Conservation (phyloP, 1,140 invertebrate genomes). For the Drosophila triauraria region DNA sequence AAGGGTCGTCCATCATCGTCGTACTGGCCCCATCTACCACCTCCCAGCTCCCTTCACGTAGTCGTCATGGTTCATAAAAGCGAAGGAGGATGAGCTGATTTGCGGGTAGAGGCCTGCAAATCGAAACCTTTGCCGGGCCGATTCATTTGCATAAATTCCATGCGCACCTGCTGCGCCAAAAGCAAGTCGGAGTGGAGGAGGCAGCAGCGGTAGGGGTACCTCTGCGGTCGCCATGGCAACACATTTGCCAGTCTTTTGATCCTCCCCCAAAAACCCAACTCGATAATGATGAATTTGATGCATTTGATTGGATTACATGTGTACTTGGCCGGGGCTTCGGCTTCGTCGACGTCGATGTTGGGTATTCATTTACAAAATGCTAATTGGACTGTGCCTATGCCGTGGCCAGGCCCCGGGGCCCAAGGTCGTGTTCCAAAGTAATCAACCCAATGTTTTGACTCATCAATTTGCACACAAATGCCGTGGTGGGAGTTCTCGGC, state of each 20-base stretch:
- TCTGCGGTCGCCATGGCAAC: constrained; percentile 45
- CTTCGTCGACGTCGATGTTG: background rate
- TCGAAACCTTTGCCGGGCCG: constrained; percentile 46
- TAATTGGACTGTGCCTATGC: constrained; percentile 51
- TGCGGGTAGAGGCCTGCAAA: constrained; percentile 32
- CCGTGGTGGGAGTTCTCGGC: background rate
- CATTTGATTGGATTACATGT: constrained; percentile 71
- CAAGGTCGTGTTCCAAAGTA: constrained; percentile 40
- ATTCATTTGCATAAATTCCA: constrained; percentile 70
- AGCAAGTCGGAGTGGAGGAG: background rate
- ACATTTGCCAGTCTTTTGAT: constrained; percentile 64
- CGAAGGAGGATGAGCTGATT: constrained; percentile 2
- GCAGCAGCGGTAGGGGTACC: background rate
- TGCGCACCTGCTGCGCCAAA: constrained; percentile 47
- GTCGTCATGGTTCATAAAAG: constrained; percentile 42
- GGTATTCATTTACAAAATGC: constrained; percentile 58
- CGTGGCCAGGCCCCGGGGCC: constrained; percentile 12
- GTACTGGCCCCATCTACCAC: background rate
- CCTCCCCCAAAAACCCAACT: constrained; percentile 32
- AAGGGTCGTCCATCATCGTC: constrained; percentile 43
- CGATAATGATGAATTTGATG: constrained; percentile 62
- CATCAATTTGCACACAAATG: constrained; percentile 19
- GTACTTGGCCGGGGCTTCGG: constrained; percentile 18
- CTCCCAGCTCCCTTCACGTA: background rate
- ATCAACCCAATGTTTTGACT: constrained; percentile 22